A percentile compares a stretch with the other conserved stretches of the same genome.
phyloP scores from a whole-genome alignment of 1,140 invertebrate species.

The Drosophila quadrilineata region DNA sequence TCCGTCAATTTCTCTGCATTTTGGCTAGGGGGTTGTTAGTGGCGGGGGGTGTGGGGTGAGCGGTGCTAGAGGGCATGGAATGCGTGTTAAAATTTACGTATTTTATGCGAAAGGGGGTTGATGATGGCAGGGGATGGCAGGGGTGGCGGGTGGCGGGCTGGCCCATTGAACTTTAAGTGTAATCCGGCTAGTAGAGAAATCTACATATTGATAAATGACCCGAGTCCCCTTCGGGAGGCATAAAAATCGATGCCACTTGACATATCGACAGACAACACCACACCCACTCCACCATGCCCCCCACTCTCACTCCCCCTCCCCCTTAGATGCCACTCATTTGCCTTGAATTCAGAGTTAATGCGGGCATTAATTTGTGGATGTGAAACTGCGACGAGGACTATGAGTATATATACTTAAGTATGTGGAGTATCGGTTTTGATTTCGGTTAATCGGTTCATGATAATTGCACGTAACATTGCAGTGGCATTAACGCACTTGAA shows the following conservation, averaged over 20 bases:
- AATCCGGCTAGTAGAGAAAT: constrained; percentile 39
- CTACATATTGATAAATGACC: constrained; percentile 78
- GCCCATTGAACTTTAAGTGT: constrained; percentile 53
- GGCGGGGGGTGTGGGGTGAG: too few species aligned
- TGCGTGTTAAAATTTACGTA: constrained; percentile 64
- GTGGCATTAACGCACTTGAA: constrained; percentile 60
- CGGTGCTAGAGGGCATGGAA: too few species aligned
- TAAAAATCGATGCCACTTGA: constrained; percentile 67
- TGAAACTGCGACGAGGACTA: too few species aligned
- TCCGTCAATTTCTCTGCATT: constrained; percentile 71
- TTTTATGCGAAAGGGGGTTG: constrained; percentile 53
- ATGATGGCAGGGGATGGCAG: too few species aligned
- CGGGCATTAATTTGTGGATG: constrained; percentile 48
- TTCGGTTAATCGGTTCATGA: constrained; percentile 58
- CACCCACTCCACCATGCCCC: too few species aligned
- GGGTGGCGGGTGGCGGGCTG: constrained; percentile 24
- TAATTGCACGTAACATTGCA: constrained; percentile 43
- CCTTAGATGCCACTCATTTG: too few species aligned
- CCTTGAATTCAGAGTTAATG: too few species aligned
- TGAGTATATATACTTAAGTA: constrained; percentile 25
- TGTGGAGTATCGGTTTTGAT: constrained; percentile 45
- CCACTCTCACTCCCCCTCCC: too few species aligned
- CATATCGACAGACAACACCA: constrained; percentile 33
- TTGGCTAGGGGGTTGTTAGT: too few species aligned
- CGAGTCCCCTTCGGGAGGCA: constrained; percentile 31